These are phyloP conservation scores for Phenganax marumi DNA, from an alignment of 92 coral and sea anemone species.

Conservation along the genomic window DNA sequence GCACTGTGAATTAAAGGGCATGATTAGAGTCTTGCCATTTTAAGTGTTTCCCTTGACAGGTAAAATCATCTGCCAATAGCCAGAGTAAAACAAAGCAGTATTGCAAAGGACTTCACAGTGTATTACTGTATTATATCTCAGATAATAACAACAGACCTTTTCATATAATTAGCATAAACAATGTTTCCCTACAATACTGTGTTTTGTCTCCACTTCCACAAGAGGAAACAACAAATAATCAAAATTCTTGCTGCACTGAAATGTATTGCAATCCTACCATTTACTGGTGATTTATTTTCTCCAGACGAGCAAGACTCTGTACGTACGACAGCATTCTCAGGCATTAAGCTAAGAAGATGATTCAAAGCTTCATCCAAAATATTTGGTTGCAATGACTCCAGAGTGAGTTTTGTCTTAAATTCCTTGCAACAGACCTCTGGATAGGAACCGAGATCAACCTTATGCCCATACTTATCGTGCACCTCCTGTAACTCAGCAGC, in stretches of 20 bases:
- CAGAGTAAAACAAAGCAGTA: no score
- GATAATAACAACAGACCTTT: no score
- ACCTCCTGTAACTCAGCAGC: slow-evolving; percentile 75
- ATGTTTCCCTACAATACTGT: no score
- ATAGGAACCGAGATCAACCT: slow-evolving; percentile 83
- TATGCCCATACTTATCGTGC: slow-evolving; percentile 66
- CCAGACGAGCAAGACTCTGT: slow-evolving; percentile 53
- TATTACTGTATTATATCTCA: no score
- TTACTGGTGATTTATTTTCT: neutral
- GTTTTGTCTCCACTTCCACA: no score
- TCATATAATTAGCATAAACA: no score
- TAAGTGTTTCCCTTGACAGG: no score
- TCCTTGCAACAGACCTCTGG: slow-evolving; percentile 68
- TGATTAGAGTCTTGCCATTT: no score
- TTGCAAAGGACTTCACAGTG: no score
- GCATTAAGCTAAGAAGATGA: slow-evolving; percentile 65
- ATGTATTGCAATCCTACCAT: slow-evolving; percentile 32
- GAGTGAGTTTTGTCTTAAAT: slow-evolving; percentile 72
- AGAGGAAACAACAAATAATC: neutral
- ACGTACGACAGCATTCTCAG: slow-evolving; percentile 61
- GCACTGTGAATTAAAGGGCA: no score
- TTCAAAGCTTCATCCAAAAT: slow-evolving; percentile 68
- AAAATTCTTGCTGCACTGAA: neutral
- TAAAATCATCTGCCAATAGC: no score
- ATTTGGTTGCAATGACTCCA: slow-evolving; percentile 67